Percentiles rank a stretch among this genome's conserved stretches.
phyloP scores from a whole-genome alignment of 2,113 vertebrate species.

The Rhegmatorhina hoffmannsi region DNA sequence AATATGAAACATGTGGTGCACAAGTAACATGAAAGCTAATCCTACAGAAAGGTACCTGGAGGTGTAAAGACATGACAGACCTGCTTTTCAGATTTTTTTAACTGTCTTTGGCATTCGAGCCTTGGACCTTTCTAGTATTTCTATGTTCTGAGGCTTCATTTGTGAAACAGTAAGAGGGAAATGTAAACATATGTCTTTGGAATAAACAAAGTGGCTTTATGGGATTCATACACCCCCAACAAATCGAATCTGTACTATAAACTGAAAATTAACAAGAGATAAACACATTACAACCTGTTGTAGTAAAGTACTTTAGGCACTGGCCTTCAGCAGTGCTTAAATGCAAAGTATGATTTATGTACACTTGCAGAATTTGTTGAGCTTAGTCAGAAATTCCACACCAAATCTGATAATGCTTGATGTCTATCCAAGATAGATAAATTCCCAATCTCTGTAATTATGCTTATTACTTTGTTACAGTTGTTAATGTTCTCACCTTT shows the following conservation, averaged over 20 bases:
- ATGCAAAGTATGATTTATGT: background rate
- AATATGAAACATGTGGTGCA: rapidly evolving
- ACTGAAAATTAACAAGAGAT: background rate
- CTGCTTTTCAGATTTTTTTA: background rate
- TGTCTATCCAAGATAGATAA: background rate
- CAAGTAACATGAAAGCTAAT: background rate
- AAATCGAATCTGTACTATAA: background rate
- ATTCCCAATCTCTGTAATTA: background rate
- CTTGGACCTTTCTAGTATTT: background rate
- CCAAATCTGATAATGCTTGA: background rate
- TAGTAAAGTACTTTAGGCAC: background rate
- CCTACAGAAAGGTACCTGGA: background rate
- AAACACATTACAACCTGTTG: background rate
- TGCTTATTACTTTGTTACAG: background rate
- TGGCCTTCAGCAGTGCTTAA: background rate
- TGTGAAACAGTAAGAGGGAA: background rate
- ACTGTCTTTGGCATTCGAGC: background rate
- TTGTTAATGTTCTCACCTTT: background rate
- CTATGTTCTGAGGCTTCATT: background rate
- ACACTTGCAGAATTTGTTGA: background rate
- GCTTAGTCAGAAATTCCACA: background rate
- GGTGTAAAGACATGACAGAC: background rate
- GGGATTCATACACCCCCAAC: background rate
- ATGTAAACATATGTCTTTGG: background rate
- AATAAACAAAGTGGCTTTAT: background rate